A percentile compares a stretch with the other conserved stretches of the same genome.
These are phyloP conservation scores for Himalopsyche kuldschensis DNA, from an alignment of 2,888 invertebrate species.

Conservation along the genomic window DNA sequence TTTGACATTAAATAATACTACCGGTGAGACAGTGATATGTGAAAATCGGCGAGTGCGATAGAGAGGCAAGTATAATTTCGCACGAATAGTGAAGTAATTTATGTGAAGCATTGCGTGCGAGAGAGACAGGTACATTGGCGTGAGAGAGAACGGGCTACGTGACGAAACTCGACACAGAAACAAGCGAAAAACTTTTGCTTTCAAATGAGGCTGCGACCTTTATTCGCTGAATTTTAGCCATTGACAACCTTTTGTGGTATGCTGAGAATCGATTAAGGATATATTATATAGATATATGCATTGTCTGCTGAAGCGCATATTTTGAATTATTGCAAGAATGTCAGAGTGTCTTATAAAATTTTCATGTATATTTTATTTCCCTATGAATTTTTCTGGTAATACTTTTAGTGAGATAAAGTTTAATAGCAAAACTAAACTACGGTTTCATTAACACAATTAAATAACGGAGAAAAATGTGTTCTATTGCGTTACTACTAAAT, in stretches of 20 bases:
- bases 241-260: neutral
- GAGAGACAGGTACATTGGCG: slow-evolving; percentile 10
- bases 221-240: neutral
- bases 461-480: no score
- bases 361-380: no score
- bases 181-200: slow-evolving; percentile 34
- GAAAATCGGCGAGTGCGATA: slow-evolving; percentile 2
- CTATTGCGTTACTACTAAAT: no score
- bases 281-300: no score
- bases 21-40: neutral
- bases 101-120: slow-evolving; percentile 6
- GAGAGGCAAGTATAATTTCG: neutral
- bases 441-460: no score
- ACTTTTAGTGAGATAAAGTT: no score
- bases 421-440: no score
- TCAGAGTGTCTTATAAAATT: no score
- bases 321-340: no score
- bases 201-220: slow-evolving; percentile 38
- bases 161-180: slow-evolving; percentile 34
- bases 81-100: neutral
- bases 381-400: no score
- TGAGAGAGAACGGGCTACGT: slow-evolving; percentile 15
- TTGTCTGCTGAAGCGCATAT: no score
- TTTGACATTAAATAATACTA: neutral
- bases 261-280: neutral